Evolutionary conservation across 2,797 vertebrate genomes (phyloP).

Genomic region (Phaenicophaeus curvirostris): DNA sequence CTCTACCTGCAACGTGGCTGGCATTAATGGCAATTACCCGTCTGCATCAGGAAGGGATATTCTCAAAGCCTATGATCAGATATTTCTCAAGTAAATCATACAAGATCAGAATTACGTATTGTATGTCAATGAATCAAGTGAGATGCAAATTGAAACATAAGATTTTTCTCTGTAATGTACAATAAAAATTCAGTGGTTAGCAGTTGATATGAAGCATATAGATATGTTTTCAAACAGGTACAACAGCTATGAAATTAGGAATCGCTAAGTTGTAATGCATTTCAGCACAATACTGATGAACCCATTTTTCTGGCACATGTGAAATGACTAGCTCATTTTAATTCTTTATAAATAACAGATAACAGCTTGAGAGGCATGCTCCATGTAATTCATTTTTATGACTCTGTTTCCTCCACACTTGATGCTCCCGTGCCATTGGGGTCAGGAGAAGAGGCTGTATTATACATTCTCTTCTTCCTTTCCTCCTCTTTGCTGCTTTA

Average conservation of each 20-base stretch:
- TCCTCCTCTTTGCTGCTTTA: background rate
- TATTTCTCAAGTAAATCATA: background rate
- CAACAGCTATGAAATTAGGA: conserved; percentile 53
- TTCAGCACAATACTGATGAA: conserved; percentile 30
- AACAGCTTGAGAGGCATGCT: conserved; percentile 55
- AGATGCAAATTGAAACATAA: conserved; percentile 61
- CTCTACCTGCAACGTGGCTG: rapidly evolving
- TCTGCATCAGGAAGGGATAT: rapidly evolving
- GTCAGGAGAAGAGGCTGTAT: background rate
- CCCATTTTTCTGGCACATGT: conserved; percentile 16
- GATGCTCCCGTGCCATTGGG: conserved; percentile 6
- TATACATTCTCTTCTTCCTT: background rate
- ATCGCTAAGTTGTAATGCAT: conserved; percentile 52
- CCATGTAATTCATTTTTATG: conserved; percentile 36
- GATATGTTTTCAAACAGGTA: conserved; percentile 69
- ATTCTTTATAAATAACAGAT: conserved; percentile 63
- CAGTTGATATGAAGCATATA: conserved; percentile 46
- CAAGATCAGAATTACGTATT: background rate
- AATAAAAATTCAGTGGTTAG: conserved; percentile 68
- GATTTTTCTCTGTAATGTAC: conserved; percentile 54
- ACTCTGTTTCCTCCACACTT: conserved; percentile 1
- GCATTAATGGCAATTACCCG: rapidly evolving
- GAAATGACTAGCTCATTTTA: conserved; percentile 63
- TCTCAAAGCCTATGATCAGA: background rate
- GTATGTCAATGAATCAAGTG: background rate